These are phyloP conservation scores for Aldabrachelys gigantea DNA, from an alignment of 2,113 vertebrate genomes.

Conservation along the genomic window DNA sequence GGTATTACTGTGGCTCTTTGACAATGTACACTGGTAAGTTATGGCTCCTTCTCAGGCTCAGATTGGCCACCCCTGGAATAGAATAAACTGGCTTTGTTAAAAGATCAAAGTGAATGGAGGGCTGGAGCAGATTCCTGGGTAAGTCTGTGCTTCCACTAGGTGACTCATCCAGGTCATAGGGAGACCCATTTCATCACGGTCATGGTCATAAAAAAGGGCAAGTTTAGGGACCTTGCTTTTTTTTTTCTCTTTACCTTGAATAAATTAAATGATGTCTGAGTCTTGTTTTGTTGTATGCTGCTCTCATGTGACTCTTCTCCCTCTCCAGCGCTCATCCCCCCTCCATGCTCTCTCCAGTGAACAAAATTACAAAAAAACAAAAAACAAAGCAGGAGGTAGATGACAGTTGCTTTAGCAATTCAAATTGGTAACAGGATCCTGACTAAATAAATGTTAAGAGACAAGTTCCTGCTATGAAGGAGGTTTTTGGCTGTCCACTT, in stretches of 20 bases:
- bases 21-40: no score
- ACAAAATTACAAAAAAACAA: neutral
- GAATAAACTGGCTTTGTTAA: slow-evolving; percentile 38
- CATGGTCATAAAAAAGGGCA: slow-evolving; percentile 23
- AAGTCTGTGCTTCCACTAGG: neutral
- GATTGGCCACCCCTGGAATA: neutral
- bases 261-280: neutral
- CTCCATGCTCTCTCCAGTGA: neutral
- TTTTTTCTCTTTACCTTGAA: neutral
- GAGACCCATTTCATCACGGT: slow-evolving; percentile 5
- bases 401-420: neutral
- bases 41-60: no score
- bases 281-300: neutral
- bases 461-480: neutral
- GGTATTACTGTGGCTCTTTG: no score
- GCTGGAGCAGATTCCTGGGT: slow-evolving; percentile 21
- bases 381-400: neutral
- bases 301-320: no score
- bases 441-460: slow-evolving; percentile 25
- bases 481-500: neutral
- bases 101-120: slow-evolving; percentile 46
- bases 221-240: neutral
- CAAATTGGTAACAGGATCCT: slow-evolving; percentile 47
- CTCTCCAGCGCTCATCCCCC: no score
- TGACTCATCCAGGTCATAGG: slow-evolving; percentile 14